Conservation (phyloP, 2,888 invertebrate species). For the Ichneumoninae sp. region DNA sequence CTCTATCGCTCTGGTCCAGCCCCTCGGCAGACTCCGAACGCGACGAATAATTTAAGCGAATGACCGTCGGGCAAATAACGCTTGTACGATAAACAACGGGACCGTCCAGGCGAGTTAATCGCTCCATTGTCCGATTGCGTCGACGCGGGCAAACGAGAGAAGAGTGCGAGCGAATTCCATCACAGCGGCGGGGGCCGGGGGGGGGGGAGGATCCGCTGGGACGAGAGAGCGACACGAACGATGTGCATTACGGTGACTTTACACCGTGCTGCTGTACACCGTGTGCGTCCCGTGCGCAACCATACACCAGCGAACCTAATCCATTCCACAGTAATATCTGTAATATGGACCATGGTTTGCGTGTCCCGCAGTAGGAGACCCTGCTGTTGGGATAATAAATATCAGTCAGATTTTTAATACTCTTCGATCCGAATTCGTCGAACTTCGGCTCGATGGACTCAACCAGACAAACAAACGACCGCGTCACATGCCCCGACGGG, state of each 20-base stretch:
- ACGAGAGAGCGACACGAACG: constrained; percentile 44
- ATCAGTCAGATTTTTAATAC: background rate
- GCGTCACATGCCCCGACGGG: no score
- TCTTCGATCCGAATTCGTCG: background rate
- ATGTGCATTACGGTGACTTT: constrained; percentile 48
- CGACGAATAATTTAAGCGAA: constrained; percentile 80
- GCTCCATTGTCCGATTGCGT: constrained; percentile 80
- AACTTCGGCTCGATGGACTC: background rate
- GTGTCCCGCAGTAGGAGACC: background rate
- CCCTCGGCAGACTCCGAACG: constrained; percentile 43
- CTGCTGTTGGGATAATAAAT: background rate
- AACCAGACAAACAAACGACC: background rate
- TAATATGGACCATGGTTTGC: background rate
- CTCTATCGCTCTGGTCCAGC: constrained; percentile 28
- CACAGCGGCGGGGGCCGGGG: constrained; percentile 13
- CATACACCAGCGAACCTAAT: background rate
- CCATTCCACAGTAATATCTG: background rate
- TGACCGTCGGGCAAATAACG: constrained; percentile 77
- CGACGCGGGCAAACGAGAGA: constrained; percentile 71
- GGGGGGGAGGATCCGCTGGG: constrained; percentile 42
- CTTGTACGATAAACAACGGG: constrained; percentile 79
- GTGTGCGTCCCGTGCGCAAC: background rate
- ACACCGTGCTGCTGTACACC: constrained; percentile 6
- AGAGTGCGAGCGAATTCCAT: constrained; percentile 73
- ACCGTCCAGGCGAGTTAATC: constrained; percentile 80